Evolutionary conservation across 2,888 invertebrate species (phyloP).

Genomic region (Girardia tigrina): DNA sequence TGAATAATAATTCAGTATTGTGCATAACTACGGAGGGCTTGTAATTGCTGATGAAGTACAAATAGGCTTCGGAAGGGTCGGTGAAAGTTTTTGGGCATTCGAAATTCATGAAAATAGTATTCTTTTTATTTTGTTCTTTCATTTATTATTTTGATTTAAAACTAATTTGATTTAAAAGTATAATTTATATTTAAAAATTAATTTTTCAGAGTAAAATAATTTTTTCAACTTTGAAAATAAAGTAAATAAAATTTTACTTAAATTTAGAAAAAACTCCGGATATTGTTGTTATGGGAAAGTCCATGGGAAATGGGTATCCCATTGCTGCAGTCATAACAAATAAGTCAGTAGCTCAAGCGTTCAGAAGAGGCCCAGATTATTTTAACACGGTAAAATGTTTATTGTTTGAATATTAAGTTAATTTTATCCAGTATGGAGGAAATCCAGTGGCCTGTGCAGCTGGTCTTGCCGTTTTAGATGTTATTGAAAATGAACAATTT

Average conservation of each 20-base stretch:
- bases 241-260: too few species aligned
- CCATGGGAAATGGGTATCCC: constrained; percentile 87
- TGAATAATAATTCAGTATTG: too few species aligned
- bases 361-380: constrained; percentile 59
- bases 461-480: constrained; percentile 79
- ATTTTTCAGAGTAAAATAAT: too few species aligned
- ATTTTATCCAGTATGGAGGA: constrained; percentile 67
- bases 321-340: constrained; percentile 90
- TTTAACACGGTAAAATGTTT: constrained; percentile 95
- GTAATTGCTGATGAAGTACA: constrained; percentile 97
- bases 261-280: constrained; percentile 68
- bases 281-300: constrained; percentile 89
- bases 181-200: too few species aligned
- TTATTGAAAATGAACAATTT: constrained; percentile 73
- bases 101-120: constrained; percentile 59
- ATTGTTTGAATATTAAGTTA: not conserved
- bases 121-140: too few species aligned
- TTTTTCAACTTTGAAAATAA: too few species aligned
- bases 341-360: constrained; percentile 72
- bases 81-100: constrained; percentile 91
- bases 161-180: too few species aligned
- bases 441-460: constrained; percentile 96
- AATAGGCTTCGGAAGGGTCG: constrained; percentile 89
- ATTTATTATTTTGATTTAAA: too few species aligned
- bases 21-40: constrained; percentile 74